These are phyloP conservation scores for Rissa tridactyla DNA, from an alignment of 2,113 vertebrate species.

Conservation along the genomic window DNA sequence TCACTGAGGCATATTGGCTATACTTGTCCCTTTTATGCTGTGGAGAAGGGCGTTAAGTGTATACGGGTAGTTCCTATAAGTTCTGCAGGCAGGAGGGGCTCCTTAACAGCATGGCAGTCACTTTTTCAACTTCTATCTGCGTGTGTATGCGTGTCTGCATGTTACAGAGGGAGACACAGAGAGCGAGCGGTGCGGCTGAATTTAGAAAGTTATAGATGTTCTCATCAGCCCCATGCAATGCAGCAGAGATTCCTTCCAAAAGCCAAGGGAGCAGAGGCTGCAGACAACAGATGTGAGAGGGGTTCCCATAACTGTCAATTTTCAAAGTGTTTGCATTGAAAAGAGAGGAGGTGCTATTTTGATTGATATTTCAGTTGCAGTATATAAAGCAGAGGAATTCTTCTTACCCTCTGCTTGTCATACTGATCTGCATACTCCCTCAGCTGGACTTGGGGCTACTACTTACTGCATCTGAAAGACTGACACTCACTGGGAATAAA, in stretches of 20 bases:
- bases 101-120: background rate
- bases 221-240: constrained; percentile 78
- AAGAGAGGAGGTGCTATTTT: constrained; percentile 75
- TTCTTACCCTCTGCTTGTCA: constrained; percentile 72
- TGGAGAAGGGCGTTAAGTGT: background rate
- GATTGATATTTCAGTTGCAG: constrained; percentile 65
- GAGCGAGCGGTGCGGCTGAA: constrained; percentile 58
- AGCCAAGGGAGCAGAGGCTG: constrained; percentile 72
- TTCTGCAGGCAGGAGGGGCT: background rate
- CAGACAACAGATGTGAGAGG: constrained; percentile 81
- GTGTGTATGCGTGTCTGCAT: background rate
- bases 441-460: constrained; percentile 64
- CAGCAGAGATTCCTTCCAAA: constrained; percentile 81
- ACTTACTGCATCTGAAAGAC: constrained; percentile 43
- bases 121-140: constrained; percentile 8
- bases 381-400: constrained; percentile 76
- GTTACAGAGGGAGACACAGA: background rate
- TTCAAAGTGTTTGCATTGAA: constrained; percentile 72
- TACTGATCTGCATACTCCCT: constrained; percentile 66
- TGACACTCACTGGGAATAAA: constrained; percentile 71
- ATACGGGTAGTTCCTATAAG: background rate
- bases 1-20: background rate
- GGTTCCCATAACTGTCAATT: constrained; percentile 76
- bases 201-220: constrained; percentile 81
- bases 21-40: background rate